Evolutionary conservation across 2,113 vertebrate species (phyloP).

Genomic region (Prolemur simus): DNA sequence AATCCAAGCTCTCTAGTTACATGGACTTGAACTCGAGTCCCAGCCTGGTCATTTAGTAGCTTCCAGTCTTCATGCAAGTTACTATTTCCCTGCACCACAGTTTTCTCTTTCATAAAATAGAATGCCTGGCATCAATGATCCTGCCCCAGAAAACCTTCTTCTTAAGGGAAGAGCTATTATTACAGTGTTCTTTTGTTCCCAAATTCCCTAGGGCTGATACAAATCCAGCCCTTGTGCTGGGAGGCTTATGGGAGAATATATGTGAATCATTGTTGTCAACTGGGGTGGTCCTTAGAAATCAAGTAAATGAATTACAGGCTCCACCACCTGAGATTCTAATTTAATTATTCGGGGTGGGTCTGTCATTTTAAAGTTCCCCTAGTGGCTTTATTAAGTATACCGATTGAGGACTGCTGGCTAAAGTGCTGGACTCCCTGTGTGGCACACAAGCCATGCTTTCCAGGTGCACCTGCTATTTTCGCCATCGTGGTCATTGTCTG

Average conservation of each 20-base stretch:
- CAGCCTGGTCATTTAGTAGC: not conserved
- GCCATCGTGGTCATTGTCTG: fast-evolving
- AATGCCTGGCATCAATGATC: not conserved
- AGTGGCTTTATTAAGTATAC: not conserved
- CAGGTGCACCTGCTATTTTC: not conserved
- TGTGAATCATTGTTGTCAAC: not conserved
- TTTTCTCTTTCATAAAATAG: not conserved
- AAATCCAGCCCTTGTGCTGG: not conserved
- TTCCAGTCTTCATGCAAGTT: not conserved
- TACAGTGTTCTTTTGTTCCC: not conserved
- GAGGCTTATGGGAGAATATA: not conserved
- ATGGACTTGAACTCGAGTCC: not conserved
- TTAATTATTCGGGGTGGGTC: not conserved
- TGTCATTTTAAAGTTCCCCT: not conserved
- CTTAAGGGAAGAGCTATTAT: not conserved
- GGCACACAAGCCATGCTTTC: not conserved
- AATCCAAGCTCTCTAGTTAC: not conserved
- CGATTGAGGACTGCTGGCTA: not conserved
- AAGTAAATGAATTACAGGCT: not conserved
- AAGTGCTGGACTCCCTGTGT: not conserved
- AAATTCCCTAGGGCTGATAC: not conserved
- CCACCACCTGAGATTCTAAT: not conserved
- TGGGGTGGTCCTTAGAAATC: not conserved
- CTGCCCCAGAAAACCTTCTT: not conserved
- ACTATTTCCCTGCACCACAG: not conserved